Evolutionary conservation across 2,888 invertebrate species (phyloP).

Genomic region (Lepidocyrtinus sp.): DNA sequence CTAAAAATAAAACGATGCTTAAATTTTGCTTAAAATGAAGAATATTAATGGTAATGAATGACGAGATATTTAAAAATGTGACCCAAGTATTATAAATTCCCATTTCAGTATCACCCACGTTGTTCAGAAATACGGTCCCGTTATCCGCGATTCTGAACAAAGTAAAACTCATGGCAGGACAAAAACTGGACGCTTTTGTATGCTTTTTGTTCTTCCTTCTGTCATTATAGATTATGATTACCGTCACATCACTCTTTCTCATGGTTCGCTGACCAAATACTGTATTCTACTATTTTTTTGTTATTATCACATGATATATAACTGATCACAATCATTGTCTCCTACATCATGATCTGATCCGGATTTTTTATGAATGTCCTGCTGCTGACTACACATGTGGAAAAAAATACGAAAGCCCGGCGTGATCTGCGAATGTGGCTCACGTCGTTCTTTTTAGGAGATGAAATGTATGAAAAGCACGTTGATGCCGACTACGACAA

Average conservation of each 20-base stretch:
- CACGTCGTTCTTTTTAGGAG: not conserved
- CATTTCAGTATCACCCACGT: no score
- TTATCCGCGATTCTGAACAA: no score
- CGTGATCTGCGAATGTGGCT: not conserved
- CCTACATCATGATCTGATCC: slow-evolving; percentile 3
- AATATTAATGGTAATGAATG: no score
- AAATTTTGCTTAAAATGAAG: no score
- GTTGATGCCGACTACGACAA: slow-evolving; percentile 13
- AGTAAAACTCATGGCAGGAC: no score
- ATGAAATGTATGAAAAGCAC: not conserved
- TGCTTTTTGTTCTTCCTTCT: not conserved
- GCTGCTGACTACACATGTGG: slow-evolving; percentile 29
- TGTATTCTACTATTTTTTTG: not conserved
- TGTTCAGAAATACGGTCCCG: no score
- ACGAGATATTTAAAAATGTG: no score
- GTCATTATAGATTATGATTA: slow-evolving; percentile 22
- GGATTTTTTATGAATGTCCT: slow-evolving; percentile 3
- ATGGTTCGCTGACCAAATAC: not conserved
- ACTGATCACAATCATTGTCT: slow-evolving; percentile 17
- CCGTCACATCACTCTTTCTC: slow-evolving; percentile 10
- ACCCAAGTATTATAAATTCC: no score
- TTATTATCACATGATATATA: slow-evolving; percentile 11
- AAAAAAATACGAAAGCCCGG: not conserved
- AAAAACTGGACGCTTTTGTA: not conserved
- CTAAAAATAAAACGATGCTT: no score